Conservation (phyloP, 2,113 vertebrate species). For the Poeciliopsis occidentalis region DNA sequence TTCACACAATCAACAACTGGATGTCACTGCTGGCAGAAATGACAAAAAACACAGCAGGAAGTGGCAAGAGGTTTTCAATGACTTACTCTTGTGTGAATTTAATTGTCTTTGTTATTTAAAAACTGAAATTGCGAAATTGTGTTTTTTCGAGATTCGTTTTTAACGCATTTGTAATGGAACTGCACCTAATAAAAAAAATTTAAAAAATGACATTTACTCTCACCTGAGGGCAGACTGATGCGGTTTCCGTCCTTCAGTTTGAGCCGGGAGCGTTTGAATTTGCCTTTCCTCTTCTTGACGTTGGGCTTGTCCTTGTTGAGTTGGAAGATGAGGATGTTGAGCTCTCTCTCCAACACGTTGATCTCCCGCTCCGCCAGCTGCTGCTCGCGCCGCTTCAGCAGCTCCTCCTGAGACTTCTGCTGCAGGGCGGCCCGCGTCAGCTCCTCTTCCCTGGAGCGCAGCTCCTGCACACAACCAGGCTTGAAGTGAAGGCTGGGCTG, state of each 20-base stretch:
- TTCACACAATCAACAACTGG: too few species aligned
- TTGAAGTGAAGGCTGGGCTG: too few species aligned
- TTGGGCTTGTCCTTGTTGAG: slow-evolving; percentile 95
- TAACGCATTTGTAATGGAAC: too few species aligned
- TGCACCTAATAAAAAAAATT: too few species aligned
- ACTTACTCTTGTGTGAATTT: too few species aligned
- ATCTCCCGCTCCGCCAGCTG: slow-evolving; percentile 93
- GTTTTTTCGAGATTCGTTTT: too few species aligned
- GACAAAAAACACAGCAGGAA: too few species aligned
- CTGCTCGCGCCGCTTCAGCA: slow-evolving; percentile 91
- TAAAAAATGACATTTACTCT: slow-evolving; percentile 8
- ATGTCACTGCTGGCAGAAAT: too few species aligned
- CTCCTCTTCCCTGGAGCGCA: slow-evolving; percentile 94
- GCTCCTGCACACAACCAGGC: slow-evolving; percentile 80
- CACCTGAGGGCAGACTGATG: slow-evolving; percentile 96
- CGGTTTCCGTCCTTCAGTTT: slow-evolving; percentile 95
- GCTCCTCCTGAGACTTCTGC: slow-evolving; percentile 94
- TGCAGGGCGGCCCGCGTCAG: slow-evolving; percentile 90
- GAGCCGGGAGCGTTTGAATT: slow-evolving; percentile 90
- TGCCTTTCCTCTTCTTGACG: slow-evolving; percentile 94
- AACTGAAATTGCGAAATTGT: too few species aligned
- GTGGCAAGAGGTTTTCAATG: too few species aligned
- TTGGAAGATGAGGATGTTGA: slow-evolving; percentile 96
- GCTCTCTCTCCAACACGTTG: slow-evolving; percentile 92
- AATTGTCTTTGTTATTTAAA: too few species aligned